Percentiles rank a stretch among this genome's conserved stretches.
These are phyloP conservation scores for Xenops minutus DNA, from an alignment of 2,797 vertebrate genomes.

Conservation along the genomic window DNA sequence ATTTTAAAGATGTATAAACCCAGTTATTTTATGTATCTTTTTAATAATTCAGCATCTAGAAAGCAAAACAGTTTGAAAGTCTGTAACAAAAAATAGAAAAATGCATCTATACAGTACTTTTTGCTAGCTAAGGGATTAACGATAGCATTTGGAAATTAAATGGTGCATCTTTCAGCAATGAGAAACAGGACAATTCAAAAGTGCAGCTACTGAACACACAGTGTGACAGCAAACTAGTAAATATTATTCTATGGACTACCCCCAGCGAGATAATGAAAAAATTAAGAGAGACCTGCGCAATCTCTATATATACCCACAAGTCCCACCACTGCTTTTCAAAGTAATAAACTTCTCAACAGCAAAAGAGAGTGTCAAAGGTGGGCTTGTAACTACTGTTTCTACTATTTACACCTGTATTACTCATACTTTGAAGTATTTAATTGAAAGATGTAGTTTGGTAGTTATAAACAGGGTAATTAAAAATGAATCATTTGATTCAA, in stretches of 20 bases:
- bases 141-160: neutral
- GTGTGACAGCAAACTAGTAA: neutral
- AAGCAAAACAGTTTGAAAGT: neutral
- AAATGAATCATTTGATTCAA: neutral
- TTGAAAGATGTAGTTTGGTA: neutral
- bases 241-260: neutral
- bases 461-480: neutral
- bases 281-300: neutral
- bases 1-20: neutral
- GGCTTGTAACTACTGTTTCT: neutral
- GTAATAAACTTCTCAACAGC: neutral
- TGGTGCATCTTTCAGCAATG: neutral
- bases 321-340: neutral
- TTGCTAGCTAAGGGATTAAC: neutral
- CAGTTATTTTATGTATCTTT: fast-evolving
- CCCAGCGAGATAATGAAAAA: neutral
- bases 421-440: neutral
- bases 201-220: neutral
- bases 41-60: neutral
- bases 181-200: neutral
- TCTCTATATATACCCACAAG: neutral
- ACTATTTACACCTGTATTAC: neutral
- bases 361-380: neutral
- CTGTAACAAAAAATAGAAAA: neutral
- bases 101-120: neutral